phyloP scores from a whole-genome alignment of 2,888 invertebrate species.

The Clivina fossor region DNA sequence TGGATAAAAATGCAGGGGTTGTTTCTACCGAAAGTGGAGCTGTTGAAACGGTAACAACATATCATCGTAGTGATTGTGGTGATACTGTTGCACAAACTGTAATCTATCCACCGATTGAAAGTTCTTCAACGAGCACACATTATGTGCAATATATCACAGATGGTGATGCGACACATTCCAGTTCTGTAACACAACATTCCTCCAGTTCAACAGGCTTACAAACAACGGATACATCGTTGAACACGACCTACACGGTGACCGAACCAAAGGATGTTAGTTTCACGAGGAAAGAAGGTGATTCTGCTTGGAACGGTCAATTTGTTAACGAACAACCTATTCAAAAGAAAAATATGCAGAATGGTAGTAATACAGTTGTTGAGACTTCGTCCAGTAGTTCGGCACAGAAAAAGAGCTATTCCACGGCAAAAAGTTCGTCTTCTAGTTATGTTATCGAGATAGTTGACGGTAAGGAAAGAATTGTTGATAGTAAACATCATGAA shows the following conservation, averaged over 20 bases:
- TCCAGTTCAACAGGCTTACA: constrained; percentile 11
- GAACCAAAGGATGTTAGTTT: constrained; percentile 52
- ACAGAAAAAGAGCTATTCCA: constrained; percentile 59
- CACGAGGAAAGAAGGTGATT: constrained; percentile 51
- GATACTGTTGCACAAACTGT: constrained; percentile 25
- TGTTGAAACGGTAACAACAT: constrained; percentile 52
- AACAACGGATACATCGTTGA: constrained; percentile 44
- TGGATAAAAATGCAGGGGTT: constrained; percentile 6
- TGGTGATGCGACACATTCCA: constrained; percentile 39
- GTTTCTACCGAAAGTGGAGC: constrained; percentile 49
- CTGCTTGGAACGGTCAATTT: constrained; percentile 57
- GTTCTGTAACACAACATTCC: neutral
- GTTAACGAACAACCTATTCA: constrained; percentile 48
- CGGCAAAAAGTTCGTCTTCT: constrained; percentile 63
- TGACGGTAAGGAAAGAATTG: constrained; percentile 64
- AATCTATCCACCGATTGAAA: constrained; percentile 40
- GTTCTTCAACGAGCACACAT: constrained; percentile 49
- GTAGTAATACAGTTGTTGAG: constrained; percentile 43
- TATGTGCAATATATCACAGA: constrained; percentile 50
- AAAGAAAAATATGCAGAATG: constrained; percentile 36
- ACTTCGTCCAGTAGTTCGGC: constrained; percentile 49
- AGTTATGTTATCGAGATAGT: constrained; percentile 68
- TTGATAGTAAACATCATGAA: constrained; percentile 62
- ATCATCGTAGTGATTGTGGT: constrained; percentile 33
- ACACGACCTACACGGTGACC: constrained; percentile 50